Percentiles rank a stretch among this genome's conserved stretches.
phyloP scores from a whole-genome alignment of 2,888 invertebrate genomes.

The Torymus tubicola region DNA sequence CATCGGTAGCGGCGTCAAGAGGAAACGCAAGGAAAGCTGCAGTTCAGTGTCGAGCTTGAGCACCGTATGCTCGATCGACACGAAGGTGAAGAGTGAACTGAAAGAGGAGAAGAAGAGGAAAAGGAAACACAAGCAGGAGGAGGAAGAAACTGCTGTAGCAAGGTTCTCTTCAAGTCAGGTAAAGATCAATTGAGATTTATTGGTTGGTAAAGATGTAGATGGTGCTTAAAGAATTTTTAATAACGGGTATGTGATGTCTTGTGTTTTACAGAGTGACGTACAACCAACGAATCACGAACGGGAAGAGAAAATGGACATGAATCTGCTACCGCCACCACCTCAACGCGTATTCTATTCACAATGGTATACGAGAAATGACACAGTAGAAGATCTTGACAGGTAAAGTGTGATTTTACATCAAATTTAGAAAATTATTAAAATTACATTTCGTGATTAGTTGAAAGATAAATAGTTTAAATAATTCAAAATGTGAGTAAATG shows the following conservation, averaged over 20 bases:
- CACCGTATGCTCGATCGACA: slow-evolving; percentile 69
- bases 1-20: slow-evolving; percentile 41
- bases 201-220: too few relatives aligned
- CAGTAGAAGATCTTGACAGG: slow-evolving; percentile 82
- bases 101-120: slow-evolving; percentile 70
- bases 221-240: too few relatives aligned
- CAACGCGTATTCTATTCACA: slow-evolving; percentile 84
- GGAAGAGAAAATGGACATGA: slow-evolving; percentile 75
- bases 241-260: not conserved
- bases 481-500: too few relatives aligned
- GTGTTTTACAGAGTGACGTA: slow-evolving; percentile 75
- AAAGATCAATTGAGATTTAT: slow-evolving; percentile 27
- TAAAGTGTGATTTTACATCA: slow-evolving; percentile 65
- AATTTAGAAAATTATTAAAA: too few relatives aligned
- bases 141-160: slow-evolving; percentile 59
- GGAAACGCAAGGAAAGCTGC: slow-evolving; percentile 61
- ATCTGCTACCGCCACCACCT: slow-evolving; percentile 70
- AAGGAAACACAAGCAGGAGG: slow-evolving; percentile 67
- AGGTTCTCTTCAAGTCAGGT: slow-evolving; percentile 72
- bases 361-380: slow-evolving; percentile 83
- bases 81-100: slow-evolving; percentile 70
- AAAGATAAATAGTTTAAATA: too few relatives aligned
- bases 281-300: slow-evolving; percentile 84
- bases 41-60: slow-evolving; percentile 71
- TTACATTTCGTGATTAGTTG: too few relatives aligned